Conservation (phyloP, 2,888 invertebrate species). For the Hydrotaea diabolus region DNA sequence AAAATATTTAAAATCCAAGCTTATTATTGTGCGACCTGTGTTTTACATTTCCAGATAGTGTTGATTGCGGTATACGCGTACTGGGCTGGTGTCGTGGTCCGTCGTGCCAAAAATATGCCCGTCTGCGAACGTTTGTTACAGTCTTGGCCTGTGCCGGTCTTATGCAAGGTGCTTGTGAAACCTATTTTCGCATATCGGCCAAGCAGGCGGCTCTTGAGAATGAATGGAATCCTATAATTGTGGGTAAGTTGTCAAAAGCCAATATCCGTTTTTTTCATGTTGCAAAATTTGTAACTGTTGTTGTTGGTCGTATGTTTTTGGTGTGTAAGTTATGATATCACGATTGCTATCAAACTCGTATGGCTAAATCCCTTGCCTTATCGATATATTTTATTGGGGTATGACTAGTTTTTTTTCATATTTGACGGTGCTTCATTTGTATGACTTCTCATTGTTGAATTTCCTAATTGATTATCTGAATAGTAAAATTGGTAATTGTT, state of each 20-base stretch:
- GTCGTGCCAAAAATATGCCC: slow-evolving; percentile 81
- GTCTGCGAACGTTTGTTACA: slow-evolving; percentile 80
- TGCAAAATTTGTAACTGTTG: background rate
- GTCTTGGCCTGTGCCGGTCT: slow-evolving; percentile 79
- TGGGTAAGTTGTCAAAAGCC: slow-evolving; percentile 81
- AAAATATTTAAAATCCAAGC: slow-evolving; percentile 8
- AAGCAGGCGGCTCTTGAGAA: slow-evolving; percentile 81
- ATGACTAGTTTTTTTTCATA: slow-evolving; percentile 14
- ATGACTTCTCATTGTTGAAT: background rate
- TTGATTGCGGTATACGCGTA: slow-evolving; percentile 82
- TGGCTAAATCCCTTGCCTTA: slow-evolving; percentile 5
- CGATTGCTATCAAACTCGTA: slow-evolving; percentile 43
- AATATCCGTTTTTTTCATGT: slow-evolving; percentile 10
- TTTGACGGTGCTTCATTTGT: too few relatives aligned
- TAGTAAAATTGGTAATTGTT: too few relatives aligned
- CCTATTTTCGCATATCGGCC: slow-evolving; percentile 82
- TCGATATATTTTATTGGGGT: slow-evolving; percentile 33
- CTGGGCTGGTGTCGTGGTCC: slow-evolving; percentile 81
- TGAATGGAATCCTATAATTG: slow-evolving; percentile 79
- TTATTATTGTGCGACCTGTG: background rate
- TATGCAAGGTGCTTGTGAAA: slow-evolving; percentile 81
- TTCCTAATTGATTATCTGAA: background rate
- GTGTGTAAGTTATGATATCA: slow-evolving; percentile 54
- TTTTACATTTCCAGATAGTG: slow-evolving; percentile 74
- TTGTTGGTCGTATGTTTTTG: background rate